phyloP scores from a whole-genome alignment of 2,888 invertebrate species.

The Salpingus planirostris region DNA sequence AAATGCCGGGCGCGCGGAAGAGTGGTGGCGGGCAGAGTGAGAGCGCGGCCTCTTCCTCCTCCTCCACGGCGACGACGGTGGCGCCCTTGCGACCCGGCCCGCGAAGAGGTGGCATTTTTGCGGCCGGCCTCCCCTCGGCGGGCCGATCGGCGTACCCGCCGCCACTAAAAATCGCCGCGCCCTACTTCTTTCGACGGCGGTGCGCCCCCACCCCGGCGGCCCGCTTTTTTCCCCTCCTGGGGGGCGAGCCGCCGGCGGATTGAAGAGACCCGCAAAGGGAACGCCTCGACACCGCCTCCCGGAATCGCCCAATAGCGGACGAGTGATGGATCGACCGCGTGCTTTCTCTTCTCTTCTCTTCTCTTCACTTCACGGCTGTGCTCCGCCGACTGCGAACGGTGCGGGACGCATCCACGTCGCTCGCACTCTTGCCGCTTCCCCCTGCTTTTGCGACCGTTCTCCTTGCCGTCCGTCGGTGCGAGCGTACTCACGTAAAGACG shows the following conservation, averaged over 20 bases:
- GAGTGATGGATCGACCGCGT: conserved; percentile 41
- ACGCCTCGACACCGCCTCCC: conserved; percentile 44
- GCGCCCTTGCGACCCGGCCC: neutral
- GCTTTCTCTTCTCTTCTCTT: too few species aligned
- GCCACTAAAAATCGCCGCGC: conserved; percentile 44
- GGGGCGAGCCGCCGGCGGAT: conserved; percentile 42
- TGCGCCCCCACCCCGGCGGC: conserved; percentile 29
- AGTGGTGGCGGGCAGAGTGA: conserved; percentile 28
- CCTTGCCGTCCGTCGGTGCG: too few species aligned
- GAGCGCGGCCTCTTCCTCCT: conserved; percentile 12
- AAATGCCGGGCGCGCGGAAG: conserved; percentile 26
- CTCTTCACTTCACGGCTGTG: too few species aligned
- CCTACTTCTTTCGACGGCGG: conserved; percentile 40
- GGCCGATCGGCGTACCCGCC: conserved; percentile 40
- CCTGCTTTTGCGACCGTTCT: too few species aligned
- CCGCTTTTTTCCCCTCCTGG: conserved; percentile 45
- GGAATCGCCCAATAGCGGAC: conserved; percentile 41
- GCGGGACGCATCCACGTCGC: too few species aligned
- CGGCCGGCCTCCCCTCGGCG: conserved; percentile 40
- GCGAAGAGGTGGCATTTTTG: conserved; percentile 29
- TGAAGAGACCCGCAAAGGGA: conserved; percentile 34
- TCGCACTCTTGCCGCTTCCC: too few species aligned
- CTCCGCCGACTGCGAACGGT: too few species aligned
- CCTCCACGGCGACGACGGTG: neutral
- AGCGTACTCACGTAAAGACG: too few species aligned